Base-by-base conservation (phyloP, 2,113 vertebrate genomes). In the Lepisosteus osseus region DNA sequence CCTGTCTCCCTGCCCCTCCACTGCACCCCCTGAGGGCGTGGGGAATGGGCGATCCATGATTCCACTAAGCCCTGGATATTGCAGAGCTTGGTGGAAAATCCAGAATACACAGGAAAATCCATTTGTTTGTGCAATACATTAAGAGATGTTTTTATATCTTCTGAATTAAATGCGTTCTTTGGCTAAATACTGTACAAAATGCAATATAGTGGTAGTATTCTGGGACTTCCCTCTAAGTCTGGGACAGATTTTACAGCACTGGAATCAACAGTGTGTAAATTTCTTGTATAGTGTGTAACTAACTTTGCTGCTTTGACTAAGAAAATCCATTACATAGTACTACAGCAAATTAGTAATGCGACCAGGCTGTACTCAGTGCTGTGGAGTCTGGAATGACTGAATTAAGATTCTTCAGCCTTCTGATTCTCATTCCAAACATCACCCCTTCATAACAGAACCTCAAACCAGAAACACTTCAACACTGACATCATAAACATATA, bases 121-220 rank as follows among this genome's bases (percentile, higher is more conserved):
- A 71, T 43, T 17, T 55, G 54, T 56, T 41, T 56, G 63, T 66
- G 62, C 62, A 15, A 44, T 43, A 41, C 54, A 29, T 29, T 29
- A 29, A 29, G 29, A 29, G 29, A 29, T 29, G 29, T 29, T 29
- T 29, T 29, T 29, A 29, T 29, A 29, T 29, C 29, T 29, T 29
- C 29, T 29, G 29, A 29, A 29, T 29, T 29, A 29, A 29, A 47
- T 66, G 4, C 9, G 61, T 68, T 73, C 65, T 73, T 73, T 73
- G 72, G 72, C 65, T 62, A 73, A 73, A 65, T 65, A 72, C 65
- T 67, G 65, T 67, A 42, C 54, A 45, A 42, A 29, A 72, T 45
- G 54, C 59, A 47, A 65, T 54, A 1, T 29, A 29, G 29, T 29
- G 29, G 29, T 29, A 1, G 29, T 29, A 29, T 29, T 29, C 29